Evolutionary conservation across 2,888 invertebrate species (phyloP), one percentile per base, ranked within the genome.

Genomic region (Nematopogon swammerdamellus): DNA sequence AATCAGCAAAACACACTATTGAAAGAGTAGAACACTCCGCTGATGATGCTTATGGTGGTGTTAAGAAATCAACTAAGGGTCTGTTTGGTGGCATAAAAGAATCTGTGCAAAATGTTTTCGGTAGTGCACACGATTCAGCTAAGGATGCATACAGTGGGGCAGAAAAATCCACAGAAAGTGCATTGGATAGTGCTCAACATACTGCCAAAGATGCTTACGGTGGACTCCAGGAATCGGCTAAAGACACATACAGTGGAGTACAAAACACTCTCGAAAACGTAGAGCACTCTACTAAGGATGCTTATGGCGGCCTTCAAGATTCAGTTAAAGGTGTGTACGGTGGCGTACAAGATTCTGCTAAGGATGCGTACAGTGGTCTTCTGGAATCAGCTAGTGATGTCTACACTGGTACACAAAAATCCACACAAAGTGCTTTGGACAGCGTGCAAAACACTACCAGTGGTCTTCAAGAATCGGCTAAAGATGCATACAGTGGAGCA

Each of bases 381-480:
- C 25, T 4, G 8, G 25, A 25, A 25, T 76, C 76, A 2, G 25
- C 25, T 6, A 4, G 8, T 6, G 43, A 11, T 43, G 43, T 11
- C 4, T n/a, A 17, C 11, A 5, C 4, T n/a, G 16, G 18, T 25
- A 6, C 8, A 25, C 25, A 25, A 25, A 60, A 63, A 52, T 70
- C 72, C 45, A 65, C 73, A 20, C 67, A 66, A 55, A 65, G 68
- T 52, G 69, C 72, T 57, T 70, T 70, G 61, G 70, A 63, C 60
- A 63, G 69, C 63, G 65, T 62, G 56, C 72, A 77, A 66, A 68
- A 76, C 55, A 63, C 75, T 53, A 59, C 76, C 70, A 75, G 75
- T 62, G 68, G 72, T 65, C 58, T 76, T 76, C 69, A 76, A 77
- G n/a, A n/a, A n/a, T n/a, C n/a, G n/a, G n/a, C n/a, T n/a, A n/a